A percentile compares a stretch with the other conserved stretches of the same genome.
Evolutionary conservation across 2,113 vertebrate species (phyloP).

Genomic region (Ammodytes dubius): DNA sequence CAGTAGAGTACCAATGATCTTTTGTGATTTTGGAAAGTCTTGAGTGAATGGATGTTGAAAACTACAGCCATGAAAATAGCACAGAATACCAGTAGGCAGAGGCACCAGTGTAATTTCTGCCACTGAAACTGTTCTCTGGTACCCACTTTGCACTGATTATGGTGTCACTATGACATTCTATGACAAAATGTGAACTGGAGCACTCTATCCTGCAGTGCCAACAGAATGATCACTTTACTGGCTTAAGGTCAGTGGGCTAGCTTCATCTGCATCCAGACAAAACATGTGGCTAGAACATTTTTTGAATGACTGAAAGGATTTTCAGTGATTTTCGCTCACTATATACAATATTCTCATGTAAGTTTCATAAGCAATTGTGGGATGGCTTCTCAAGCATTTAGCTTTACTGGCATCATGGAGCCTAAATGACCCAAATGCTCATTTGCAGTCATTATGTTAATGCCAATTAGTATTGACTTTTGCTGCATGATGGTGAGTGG

Average conservation of each 20-base stretch:
- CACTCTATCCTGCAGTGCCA: conserved; percentile 28
- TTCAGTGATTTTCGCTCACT: conserved; percentile 30
- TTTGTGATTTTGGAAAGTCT: background rate
- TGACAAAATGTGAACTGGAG: conserved; percentile 50
- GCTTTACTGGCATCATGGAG: conserved; percentile 62
- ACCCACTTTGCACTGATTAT: conserved; percentile 56
- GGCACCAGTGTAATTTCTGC: conserved; percentile 26
- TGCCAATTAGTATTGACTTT: conserved; percentile 77
- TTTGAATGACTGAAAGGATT: conserved; percentile 37
- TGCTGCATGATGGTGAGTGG: conserved; percentile 50
- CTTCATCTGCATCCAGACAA: conserved; percentile 30
- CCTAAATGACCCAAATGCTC: conserved; percentile 65
- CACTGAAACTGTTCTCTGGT: conserved; percentile 34
- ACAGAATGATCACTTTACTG: conserved; percentile 51
- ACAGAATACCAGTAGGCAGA: conserved; percentile 20
- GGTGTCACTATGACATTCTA: conserved; percentile 50
- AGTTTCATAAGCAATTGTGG: conserved; percentile 27
- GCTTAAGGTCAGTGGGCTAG: conserved; percentile 34
- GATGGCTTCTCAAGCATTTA: conserved; percentile 59
- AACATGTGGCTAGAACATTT: conserved; percentile 18
- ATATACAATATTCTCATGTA: conserved; percentile 54
- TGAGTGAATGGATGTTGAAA: conserved; percentile 9
- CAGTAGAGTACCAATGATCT: conserved; percentile 8
- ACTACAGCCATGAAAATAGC: background rate
- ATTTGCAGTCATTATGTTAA: conserved; percentile 78